Conservation (phyloP, 2,888 invertebrate genomes). For the Caenorhabditis wallacei region DNA sequence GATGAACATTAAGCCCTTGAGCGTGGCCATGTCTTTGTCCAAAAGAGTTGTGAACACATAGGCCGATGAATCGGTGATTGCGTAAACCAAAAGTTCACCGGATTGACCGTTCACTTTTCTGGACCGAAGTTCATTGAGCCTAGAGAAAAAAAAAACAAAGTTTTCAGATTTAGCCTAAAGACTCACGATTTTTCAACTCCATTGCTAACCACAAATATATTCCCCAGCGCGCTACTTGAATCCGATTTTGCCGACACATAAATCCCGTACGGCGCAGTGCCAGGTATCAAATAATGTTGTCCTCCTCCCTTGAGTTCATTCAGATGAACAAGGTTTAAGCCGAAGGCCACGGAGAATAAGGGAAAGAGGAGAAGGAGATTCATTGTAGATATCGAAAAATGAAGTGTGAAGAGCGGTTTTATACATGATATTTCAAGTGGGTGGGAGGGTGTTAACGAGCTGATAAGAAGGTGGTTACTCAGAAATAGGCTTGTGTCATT, state of each 20-base stretch:
- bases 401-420: too few relatives aligned
- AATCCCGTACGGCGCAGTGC: conserved; percentile 8
- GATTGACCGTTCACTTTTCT: neutral
- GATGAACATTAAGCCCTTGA: neutral
- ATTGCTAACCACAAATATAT: conserved; percentile 9
- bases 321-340: conserved; percentile 18
- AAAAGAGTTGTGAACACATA: neutral
- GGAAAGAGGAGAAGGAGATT: neutral
- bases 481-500: too few relatives aligned
- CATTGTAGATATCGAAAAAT: neutral
- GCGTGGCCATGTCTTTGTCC: neutral
- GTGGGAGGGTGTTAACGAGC: neutral
- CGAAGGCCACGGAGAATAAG: conserved; percentile 1
- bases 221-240: neutral
- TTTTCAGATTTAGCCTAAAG: neutral
- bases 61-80: neutral
- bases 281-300: neutral
- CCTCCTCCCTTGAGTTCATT: conserved; percentile 30
- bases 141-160: conserved; percentile 11
- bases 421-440: too few relatives aligned
- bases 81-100: conserved; percentile 18
- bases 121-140: conserved; percentile 11
- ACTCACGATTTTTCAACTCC: conserved; percentile 21
- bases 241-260: conserved; percentile 31
- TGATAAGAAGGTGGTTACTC: neutral